Conservation (phyloP, 2,888 invertebrate species). For the Pristionchus arcanus region DNA sequence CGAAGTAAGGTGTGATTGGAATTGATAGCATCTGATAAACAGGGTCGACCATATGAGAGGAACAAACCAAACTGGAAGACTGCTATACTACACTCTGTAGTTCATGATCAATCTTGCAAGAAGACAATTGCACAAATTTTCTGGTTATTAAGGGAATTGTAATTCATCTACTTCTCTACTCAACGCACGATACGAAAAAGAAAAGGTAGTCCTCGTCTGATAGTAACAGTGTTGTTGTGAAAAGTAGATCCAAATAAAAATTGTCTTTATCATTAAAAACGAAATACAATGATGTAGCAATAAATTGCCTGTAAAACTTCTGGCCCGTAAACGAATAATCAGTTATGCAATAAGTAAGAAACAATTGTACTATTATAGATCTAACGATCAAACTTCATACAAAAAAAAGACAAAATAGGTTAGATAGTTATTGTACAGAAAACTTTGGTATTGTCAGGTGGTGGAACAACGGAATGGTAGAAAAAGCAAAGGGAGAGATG, state of each 20-base stretch:
- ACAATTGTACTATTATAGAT: not conserved
- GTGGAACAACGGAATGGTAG: not conserved
- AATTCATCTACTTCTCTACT: not conserved
- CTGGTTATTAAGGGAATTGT: not conserved
- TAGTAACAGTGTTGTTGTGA: not conserved
- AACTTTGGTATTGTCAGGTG: not conserved
- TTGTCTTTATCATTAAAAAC: not conserved
- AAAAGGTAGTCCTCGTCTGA: not conserved
- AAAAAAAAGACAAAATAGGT: not conserved
- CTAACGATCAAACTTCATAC: not conserved
- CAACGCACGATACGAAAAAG: not conserved
- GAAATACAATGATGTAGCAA: not conserved
- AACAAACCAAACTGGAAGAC: not conserved
- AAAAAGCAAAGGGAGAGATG: not conserved
- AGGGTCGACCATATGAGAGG: not conserved
- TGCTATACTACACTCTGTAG: conserved; percentile 21
- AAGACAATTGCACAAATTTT: not conserved
- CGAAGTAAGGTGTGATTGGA: conserved; percentile 3
- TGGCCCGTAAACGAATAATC: conserved; percentile 7
- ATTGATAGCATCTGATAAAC: not conserved
- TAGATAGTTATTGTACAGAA: not conserved
- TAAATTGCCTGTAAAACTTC: not conserved
- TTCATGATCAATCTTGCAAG: not conserved
- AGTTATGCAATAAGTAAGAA: conserved; percentile 13
- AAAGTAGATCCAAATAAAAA: not conserved